These are phyloP conservation scores for Balearica regulorum DNA, from an alignment of 2,797 vertebrate genomes.

Conservation along the genomic window DNA sequence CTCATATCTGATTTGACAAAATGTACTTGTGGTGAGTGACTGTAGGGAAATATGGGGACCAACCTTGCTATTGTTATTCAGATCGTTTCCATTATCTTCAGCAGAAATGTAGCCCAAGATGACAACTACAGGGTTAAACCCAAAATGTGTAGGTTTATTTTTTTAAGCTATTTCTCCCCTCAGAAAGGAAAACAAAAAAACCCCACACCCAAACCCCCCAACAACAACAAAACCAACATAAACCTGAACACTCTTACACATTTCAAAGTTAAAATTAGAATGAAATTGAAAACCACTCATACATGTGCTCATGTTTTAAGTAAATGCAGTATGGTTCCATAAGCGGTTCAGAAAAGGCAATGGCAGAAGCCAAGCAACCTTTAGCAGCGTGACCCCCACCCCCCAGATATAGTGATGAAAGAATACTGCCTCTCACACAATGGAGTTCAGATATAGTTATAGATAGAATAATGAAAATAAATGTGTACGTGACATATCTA, in stretches of 20 bases:
- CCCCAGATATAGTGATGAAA: neutral
- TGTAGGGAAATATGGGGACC: neutral
- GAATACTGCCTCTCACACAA: neutral
- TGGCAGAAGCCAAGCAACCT: neutral
- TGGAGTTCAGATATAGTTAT: neutral
- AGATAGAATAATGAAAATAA: conserved; percentile 18
- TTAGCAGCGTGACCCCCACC: neutral
- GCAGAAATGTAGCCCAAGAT: neutral
- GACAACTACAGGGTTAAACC: neutral
- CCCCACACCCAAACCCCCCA: too few species aligned
- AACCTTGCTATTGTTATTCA: conserved; percentile 17
- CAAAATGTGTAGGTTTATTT: neutral
- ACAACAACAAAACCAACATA: neutral
- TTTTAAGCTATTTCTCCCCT: neutral
- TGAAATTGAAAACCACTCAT: neutral
- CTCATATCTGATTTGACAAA: conserved; percentile 28
- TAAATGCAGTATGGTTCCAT: neutral
- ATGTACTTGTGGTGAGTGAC: conserved; percentile 23
- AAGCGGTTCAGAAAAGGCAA: neutral
- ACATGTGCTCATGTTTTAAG: neutral
- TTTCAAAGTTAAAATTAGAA: neutral
- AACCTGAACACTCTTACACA: neutral
- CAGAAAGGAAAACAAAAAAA: neutral
- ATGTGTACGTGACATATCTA: neutral
- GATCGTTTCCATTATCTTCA: neutral